Base-by-base conservation (phyloP, 2,113 vertebrate genomes). In the Acanthisitta chloris region DNA sequence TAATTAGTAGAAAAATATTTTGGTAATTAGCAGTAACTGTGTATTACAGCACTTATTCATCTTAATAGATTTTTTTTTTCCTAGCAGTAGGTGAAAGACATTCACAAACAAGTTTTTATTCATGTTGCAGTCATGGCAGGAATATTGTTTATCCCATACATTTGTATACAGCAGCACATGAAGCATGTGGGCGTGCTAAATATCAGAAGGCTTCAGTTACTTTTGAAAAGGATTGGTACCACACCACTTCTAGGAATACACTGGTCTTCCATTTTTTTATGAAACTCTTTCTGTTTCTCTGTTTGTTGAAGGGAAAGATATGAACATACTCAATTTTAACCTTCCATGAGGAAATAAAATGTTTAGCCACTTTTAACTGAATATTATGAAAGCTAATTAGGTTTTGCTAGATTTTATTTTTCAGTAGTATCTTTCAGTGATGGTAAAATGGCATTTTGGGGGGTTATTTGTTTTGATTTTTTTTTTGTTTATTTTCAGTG, bases 1-100 rank as follows among this genome's bases (percentile, higher is more conserved):
- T 95, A 88, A 94, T 94, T 95, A 93, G 66, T 55, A 81, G 90
- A 90, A 94, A 94, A 96, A 94, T 95, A 96, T 96, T 93, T 95
- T 90, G 90, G 26, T 95, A 96, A 95, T 96, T 97, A 96, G 86
- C 82, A 93, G 69, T 86, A 62, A 80, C 31, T 95, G 79, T 90
- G 54, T 96, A 88, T 93, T 94, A 71, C 64, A 81, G 67, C 64
- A 90, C 42, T 94, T 93, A 73, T 4, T 95, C 38, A 81, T 95
- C 59, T 67, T 95, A 91, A 70, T 80, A 78, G 28, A 62, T 66
- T 76, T 58, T 48, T 67, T 57, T 71, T 40, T 26, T 6, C 10
- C 20, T 78, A 81, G 34, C 46, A 80, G 71, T 81, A 82, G 55
- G 90, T 92, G 91, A 92, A 94, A 88, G 77, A 65, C 43, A 71